Evolutionary conservation across 1,140 invertebrate species (phyloP).

Genomic region (Brachionus calyciflorus): DNA sequence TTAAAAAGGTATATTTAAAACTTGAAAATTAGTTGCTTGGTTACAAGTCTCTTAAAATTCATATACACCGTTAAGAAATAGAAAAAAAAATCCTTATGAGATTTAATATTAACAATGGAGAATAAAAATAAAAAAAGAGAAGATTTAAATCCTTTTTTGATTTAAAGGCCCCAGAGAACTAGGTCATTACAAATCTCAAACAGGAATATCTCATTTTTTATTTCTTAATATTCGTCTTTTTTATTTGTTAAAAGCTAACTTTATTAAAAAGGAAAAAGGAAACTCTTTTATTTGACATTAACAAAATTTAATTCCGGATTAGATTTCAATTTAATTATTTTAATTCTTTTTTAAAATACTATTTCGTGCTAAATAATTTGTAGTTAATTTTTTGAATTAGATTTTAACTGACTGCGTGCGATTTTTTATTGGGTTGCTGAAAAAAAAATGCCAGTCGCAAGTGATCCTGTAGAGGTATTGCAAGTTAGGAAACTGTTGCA

Average conservation of each 20-base stretch:
- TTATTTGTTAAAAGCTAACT: too few species aligned
- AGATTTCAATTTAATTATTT: too few species aligned
- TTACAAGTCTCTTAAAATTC: background rate
- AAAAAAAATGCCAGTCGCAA: conserved; percentile 47
- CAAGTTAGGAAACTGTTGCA: conserved; percentile 61
- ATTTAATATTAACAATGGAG: background rate
- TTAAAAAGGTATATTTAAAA: conserved; percentile 26
- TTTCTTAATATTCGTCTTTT: too few species aligned
- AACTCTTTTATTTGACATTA: background rate
- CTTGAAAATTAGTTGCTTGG: conserved; percentile 30
- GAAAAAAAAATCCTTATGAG: conserved; percentile 22
- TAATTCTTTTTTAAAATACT: too few species aligned
- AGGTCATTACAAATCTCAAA: too few species aligned
- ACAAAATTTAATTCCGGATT: background rate
- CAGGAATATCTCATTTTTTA: too few species aligned
- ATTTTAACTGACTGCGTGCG: too few species aligned
- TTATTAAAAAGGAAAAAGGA: too few species aligned
- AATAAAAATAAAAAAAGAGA: conserved; percentile 2
- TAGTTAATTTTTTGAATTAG: too few species aligned
- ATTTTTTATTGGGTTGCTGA: too few species aligned
- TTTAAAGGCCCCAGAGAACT: background rate
- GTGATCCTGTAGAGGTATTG: conserved; percentile 48
- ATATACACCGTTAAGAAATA: conserved; percentile 30
- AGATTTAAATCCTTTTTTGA: conserved; percentile 7
- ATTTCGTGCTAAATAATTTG: too few species aligned